Evolutionary conservation across 23 tunicate genomes (phyloP), one percentile per base, ranked within the genome.

Genomic region (Diplosoma virens): DNA sequence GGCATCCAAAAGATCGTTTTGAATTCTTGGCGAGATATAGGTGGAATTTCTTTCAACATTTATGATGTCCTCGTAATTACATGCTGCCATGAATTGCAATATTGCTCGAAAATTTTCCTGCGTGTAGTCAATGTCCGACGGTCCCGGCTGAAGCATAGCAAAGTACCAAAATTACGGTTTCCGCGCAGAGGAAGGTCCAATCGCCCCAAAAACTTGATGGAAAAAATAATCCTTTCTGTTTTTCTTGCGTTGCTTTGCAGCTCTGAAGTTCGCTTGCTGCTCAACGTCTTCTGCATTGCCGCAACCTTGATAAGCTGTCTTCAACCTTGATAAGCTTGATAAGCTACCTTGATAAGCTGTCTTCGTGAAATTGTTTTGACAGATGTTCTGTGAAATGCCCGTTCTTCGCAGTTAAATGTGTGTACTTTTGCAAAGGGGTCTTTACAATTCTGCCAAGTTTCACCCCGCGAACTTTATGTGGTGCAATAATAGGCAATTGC

Each of bases 101-200:
- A 16, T 16, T 56, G 63, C 63, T 56, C 63, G 63, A 56, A 56
- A 56, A 56, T 56, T 56, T 11, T 20, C 63, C 63, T 56, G 63
- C 63, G 24, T 56, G 63, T 16, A 56, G 63, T 56, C 63, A 56
- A 56, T 56, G 63, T 11, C 63, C 63, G 21, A 11, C 63, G 25
- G 20, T 22, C 25, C 63, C 63, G 63, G 63, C 20, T 56, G 63
- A 56, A 20, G 63, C 25, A 56, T 16, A 20, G 25, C 63, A 56
- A 56, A 11, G 63, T 56, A 56, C 63, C 63, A 55, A 20, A 55
- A 55, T 55, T 25, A 11, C 63, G 63, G 24, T 55, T 22, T 55
- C 63, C 63, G 17, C 21, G 63, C 63, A 55, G 20, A 55, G 63
- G 25, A 55, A 55, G 63, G 63, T 25, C 63, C 63, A 55, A 11